A percentile compares a stretch with the other conserved stretches of the same genome.
phyloP scores from a whole-genome alignment of 2,888 invertebrate genomes.

The Lapara coniferarum region DNA sequence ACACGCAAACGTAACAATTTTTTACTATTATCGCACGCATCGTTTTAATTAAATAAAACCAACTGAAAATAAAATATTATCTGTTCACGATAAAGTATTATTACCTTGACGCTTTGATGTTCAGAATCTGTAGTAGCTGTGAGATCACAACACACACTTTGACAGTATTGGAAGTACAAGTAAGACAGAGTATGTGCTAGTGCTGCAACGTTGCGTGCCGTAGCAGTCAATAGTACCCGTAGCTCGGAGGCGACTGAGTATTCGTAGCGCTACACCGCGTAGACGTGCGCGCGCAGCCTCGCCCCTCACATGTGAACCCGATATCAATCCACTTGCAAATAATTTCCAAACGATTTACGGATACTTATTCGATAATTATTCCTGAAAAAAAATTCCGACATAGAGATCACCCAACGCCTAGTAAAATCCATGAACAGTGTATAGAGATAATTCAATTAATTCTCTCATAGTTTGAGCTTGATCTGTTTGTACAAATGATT shows the following conservation, averaged over 20 bases:
- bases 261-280: conserved; percentile 65
- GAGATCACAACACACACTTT: conserved; percentile 60
- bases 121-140: conserved; percentile 42
- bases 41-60: conserved; percentile 1
- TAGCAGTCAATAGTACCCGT: conserved; percentile 69
- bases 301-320: conserved; percentile 76
- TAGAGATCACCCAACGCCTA: background rate
- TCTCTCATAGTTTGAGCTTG: background rate
- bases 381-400: background rate
- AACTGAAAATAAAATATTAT: conserved; percentile 10
- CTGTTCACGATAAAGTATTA: conserved; percentile 24
- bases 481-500: background rate
- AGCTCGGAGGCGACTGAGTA: conserved; percentile 73
- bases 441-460: background rate
- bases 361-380: conserved; percentile 46
- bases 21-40: background rate
- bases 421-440: background rate
- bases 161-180: conserved; percentile 43
- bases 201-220: conserved; percentile 46
- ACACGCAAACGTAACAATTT: conserved; percentile 4
- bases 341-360: conserved; percentile 67
- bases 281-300: conserved; percentile 78
- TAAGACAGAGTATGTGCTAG: conserved; percentile 57
- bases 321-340: conserved; percentile 75
- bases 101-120: conserved; percentile 47